Evolutionary conservation across 2,113 vertebrate species (phyloP).

Genomic region (Cephalopterus ornatus): DNA sequence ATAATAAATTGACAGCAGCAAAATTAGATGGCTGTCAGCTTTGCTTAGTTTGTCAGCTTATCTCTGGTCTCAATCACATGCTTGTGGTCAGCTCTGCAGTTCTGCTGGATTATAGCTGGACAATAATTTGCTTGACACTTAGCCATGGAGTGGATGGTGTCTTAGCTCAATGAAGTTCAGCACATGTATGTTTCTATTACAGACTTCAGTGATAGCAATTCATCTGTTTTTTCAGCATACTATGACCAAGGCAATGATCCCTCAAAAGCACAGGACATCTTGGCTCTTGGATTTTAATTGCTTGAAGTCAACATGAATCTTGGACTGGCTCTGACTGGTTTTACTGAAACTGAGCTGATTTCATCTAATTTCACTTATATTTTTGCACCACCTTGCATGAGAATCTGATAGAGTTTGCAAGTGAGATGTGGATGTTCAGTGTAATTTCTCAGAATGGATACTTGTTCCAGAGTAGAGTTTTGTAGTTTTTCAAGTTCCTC

Average conservation of each 20-base stretch:
- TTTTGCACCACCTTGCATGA: neutral
- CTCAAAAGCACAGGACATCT: neutral
- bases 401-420: neutral
- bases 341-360: neutral
- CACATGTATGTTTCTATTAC: neutral
- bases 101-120: neutral
- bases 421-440: neutral
- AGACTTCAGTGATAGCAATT: neutral
- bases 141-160: neutral
- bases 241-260: neutral
- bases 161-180: neutral
- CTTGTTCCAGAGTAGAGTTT: neutral
- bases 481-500: neutral
- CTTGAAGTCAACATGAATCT: neutral
- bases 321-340: neutral
- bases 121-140: neutral
- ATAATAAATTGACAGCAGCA: neutral
- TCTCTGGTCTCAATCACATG: neutral
- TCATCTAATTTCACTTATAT: accelerated
- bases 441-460: neutral
- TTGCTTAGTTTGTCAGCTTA: neutral
- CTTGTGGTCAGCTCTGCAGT: neutral
- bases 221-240: neutral
- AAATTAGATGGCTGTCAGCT: neutral
- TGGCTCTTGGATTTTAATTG: neutral